Evolutionary conservation across 2,888 invertebrate genomes (phyloP), one percentile per base, ranked within the genome.

Genomic region (Serripes groenlandicus): DNA sequence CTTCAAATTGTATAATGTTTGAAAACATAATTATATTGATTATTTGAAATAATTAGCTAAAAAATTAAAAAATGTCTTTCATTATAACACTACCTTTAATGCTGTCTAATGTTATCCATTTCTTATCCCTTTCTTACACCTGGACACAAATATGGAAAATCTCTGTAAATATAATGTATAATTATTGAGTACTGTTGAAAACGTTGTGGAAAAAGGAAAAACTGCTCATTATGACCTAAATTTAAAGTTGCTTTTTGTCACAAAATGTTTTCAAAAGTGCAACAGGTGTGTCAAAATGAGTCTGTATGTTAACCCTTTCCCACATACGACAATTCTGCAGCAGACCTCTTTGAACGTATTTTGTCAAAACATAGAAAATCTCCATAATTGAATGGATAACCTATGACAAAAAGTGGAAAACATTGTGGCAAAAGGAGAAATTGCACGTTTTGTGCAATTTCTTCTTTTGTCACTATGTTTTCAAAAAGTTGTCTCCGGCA

Each of bases 31-130:
- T 66, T 66, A 42, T 42, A 66, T 42, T 66, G 66, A 42, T 37
- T 66, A 66, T 66, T 42, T 21, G 42, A 66, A 66, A 66, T 66
- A 66, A 66, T 66, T 66, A 66, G 66, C 15, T 42, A 66, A 66
- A 66, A 42, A 66, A 66, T 66, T 66, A 66, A 56, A 28, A 62
- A 66, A 66, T 66, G 42, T 23, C 66, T 37, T 66, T 66, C 42
- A 66, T 66, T 23, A 30, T 66, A 34, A 37, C n/a, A 23, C 9
- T 42, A 3, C 34, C 42, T 66, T n/a, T n/a, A n/a, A n/a, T n/a
- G n/a, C n/a, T n/a, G n/a, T n/a, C n/a, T n/a, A n/a, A n/a, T n/a
- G n/a, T n/a, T n/a, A n/a, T n/a, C n/a, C 49, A 49, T 49, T n/a
- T 49, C 49, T 3, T 49, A 5, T 21, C 49, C 49, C 23, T 26